Conservation (phyloP, 2,888 invertebrate species). For the Mayetiola destructor region DNA sequence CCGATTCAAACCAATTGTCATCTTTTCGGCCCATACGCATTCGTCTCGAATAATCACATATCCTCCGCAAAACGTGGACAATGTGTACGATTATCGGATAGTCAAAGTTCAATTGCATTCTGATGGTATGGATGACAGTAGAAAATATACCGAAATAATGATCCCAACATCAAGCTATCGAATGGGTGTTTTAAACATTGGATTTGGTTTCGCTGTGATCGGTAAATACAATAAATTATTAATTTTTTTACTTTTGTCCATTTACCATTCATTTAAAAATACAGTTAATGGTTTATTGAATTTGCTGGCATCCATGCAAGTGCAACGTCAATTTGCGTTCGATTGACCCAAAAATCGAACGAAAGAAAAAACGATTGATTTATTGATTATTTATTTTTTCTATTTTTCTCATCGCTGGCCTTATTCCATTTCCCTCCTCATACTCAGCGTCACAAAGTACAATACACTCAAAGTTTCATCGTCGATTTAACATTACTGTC, state of each 20-base stretch:
- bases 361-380: not conserved
- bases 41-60: slow-evolving; percentile 25
- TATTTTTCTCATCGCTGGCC: too few relatives aligned
- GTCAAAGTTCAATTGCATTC: not conserved
- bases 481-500: too few relatives aligned
- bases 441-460: too few relatives aligned
- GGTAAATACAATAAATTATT: slow-evolving; percentile 37
- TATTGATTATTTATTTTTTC: not conserved
- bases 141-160: slow-evolving; percentile 51
- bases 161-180: slow-evolving; percentile 93
- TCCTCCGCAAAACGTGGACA: slow-evolving; percentile 1
- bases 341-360: not conserved
- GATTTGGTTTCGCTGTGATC: slow-evolving; percentile 69
- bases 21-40: slow-evolving; percentile 57
- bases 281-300: not conserved
- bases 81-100: not conserved
- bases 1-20: slow-evolving; percentile 50
- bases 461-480: too few relatives aligned
- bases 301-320: not conserved
- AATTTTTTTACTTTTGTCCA: slow-evolving; percentile 7
- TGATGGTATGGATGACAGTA: not conserved
- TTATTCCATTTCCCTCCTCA: too few relatives aligned
- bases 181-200: slow-evolving; percentile 81
- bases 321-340: not conserved
- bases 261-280: slow-evolving; percentile 1